Conservation (phyloP, 2,113 vertebrate genomes). For the Malurus cyaneus region DNA sequence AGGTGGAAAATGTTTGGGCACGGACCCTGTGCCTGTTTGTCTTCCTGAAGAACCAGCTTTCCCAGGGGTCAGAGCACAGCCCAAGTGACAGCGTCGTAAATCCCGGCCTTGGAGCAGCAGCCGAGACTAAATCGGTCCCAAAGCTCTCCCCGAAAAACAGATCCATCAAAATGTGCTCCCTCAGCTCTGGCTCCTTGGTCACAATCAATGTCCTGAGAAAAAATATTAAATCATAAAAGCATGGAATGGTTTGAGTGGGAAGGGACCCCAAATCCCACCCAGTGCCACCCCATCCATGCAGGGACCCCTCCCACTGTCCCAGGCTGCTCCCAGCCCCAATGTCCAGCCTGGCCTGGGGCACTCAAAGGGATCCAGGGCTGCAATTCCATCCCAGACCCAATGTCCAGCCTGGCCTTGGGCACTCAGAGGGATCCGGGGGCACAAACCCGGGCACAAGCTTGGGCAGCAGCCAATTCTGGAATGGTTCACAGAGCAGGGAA, state of each 20-base stretch:
- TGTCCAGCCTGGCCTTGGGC: too few species aligned
- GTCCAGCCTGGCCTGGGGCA: neutral
- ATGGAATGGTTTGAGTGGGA: rapidly evolving
- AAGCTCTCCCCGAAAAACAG: neutral
- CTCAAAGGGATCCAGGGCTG: neutral
- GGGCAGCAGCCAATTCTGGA: neutral
- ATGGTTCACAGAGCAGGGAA: neutral
- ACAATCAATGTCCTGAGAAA: neutral
- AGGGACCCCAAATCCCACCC: neutral
- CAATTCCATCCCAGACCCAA: too few species aligned
- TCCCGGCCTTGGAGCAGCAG: neutral
- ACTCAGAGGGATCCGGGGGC: neutral
- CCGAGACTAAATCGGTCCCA: rapidly evolving
- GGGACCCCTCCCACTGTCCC: neutral
- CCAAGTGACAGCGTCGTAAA: rapidly evolving
- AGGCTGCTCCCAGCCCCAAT: neutral
- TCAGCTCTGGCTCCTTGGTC: neutral
- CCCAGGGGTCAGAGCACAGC: rapidly evolving
- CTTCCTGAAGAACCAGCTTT: rapidly evolving
- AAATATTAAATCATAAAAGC: rapidly evolving
- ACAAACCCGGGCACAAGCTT: rapidly evolving
- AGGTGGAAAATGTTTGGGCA: neutral
- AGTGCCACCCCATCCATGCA: neutral
- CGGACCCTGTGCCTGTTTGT: neutral
- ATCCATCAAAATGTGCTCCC: rapidly evolving